These are phyloP conservation scores for Cosmia pyralina DNA, from an alignment of 2,888 invertebrate species.

Conservation along the genomic window DNA sequence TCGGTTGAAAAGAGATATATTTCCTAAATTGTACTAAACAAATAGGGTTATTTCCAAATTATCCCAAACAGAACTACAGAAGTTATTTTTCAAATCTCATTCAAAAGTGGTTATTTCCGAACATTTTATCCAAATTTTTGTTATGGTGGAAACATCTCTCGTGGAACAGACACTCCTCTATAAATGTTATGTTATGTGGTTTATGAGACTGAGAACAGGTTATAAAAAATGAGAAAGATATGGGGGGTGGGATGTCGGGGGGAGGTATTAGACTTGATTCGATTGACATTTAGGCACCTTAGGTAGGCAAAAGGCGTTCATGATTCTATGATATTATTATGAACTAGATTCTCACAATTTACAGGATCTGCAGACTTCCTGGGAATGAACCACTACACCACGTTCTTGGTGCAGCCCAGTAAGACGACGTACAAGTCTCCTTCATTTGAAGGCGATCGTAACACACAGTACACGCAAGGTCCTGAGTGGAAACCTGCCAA, in stretches of 20 bases:
- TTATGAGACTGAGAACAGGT: too few relatives aligned
- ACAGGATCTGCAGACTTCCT: conserved; percentile 84
- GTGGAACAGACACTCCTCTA: too few relatives aligned
- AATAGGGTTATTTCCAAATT: too few relatives aligned
- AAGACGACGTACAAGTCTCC: conserved; percentile 52
- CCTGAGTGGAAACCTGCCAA: conserved; percentile 73
- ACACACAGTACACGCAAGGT: conserved; percentile 68
- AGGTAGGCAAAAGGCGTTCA: neutral
- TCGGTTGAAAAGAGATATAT: too few relatives aligned
- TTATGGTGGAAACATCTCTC: too few relatives aligned
- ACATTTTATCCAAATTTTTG: too few relatives aligned
- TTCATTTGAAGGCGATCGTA: conserved; percentile 73
- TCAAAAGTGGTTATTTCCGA: too few relatives aligned
- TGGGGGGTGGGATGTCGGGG: too few relatives aligned
- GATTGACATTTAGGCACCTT: neutral
- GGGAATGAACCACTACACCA: conserved; percentile 86
- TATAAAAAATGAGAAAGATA: too few relatives aligned
- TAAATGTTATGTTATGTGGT: neutral
- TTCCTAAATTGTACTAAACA: too few relatives aligned
- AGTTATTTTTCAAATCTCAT: too few relatives aligned
- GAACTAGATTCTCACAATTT: neutral
- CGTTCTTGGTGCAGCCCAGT: conserved; percentile 68
- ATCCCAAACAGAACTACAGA: too few relatives aligned
- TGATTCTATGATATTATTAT: neutral
- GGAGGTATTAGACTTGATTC: neutral